These are phyloP conservation scores for Lasioglossum baleicum DNA, from an alignment of 1,140 invertebrate genomes.

Conservation along the genomic window DNA sequence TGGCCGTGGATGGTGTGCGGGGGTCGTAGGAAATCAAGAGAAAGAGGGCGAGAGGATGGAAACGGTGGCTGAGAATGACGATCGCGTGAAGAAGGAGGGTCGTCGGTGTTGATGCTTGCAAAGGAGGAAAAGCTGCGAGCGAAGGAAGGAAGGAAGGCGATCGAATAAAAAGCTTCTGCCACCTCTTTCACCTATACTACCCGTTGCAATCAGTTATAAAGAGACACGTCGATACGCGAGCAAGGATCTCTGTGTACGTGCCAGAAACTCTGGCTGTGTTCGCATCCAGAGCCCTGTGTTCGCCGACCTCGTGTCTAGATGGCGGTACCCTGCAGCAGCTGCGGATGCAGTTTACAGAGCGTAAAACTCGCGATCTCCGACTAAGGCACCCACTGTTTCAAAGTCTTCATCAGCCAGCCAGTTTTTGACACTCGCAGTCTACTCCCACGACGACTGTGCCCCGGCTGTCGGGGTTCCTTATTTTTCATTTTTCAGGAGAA, in stretches of 20 bases:
- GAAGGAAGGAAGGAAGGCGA: slow-evolving; percentile 40
- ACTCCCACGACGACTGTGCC: no score
- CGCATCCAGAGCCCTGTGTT: slow-evolving; percentile 9
- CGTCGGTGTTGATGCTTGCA: slow-evolving; percentile 29
- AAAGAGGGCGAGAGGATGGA: slow-evolving; percentile 9
- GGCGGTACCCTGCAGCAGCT: slow-evolving; percentile 41
- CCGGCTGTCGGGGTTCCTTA: not conserved
- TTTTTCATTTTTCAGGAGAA: not conserved
- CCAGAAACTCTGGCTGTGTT: not conserved
- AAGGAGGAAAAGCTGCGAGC: slow-evolving; percentile 28
- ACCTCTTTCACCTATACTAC: slow-evolving; percentile 43
- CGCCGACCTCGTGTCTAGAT: slow-evolving; percentile 20
- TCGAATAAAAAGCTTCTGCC: slow-evolving; percentile 57
- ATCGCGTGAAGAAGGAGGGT: slow-evolving; percentile 52
- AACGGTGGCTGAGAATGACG: slow-evolving; percentile 43
- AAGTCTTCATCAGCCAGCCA: slow-evolving; percentile 14
- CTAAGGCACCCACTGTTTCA: slow-evolving; percentile 14
- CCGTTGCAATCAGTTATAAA: slow-evolving; percentile 60
- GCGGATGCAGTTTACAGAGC: not conserved
- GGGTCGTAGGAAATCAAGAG: not conserved
- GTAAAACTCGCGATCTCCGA: slow-evolving; percentile 1
- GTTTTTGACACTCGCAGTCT: slow-evolving; percentile 37
- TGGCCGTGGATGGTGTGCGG: slow-evolving; percentile 18
- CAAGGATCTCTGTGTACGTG: slow-evolving; percentile 18
- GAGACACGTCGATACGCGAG: slow-evolving; percentile 57